These are phyloP conservation scores for Sebastes jordani DNA, from an alignment of 2,797 vertebrate species.

Conservation along the genomic window DNA sequence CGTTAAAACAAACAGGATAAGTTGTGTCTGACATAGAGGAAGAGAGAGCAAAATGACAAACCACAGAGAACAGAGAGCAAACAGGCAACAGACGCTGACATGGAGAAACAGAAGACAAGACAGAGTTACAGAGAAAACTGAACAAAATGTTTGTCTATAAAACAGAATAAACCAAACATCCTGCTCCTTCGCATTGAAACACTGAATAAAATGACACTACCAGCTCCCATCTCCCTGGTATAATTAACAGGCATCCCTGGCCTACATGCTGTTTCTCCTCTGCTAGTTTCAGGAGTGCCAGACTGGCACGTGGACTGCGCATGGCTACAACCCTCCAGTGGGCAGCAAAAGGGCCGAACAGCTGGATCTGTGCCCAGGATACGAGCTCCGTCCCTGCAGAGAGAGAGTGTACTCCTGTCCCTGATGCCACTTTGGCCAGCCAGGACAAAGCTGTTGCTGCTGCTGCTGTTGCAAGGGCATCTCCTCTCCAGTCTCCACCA, in stretches of 20 bases:
- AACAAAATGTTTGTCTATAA: not conserved
- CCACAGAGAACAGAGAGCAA: slow-evolving; percentile 4
- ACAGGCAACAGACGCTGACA: slow-evolving; percentile 32
- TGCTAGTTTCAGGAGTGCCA: slow-evolving; percentile 42
- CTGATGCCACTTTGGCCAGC: slow-evolving; percentile 35
- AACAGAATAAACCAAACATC: not conserved
- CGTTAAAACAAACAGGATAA: not conserved
- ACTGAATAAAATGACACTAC: not conserved
- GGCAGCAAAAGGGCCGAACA: slow-evolving; percentile 32
- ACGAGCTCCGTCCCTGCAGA: slow-evolving; percentile 42
- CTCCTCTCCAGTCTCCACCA: slow-evolving; percentile 30
- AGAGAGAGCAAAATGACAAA: slow-evolving; percentile 12
- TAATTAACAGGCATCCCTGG: slow-evolving; percentile 32
- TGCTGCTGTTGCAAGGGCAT: slow-evolving; percentile 53
- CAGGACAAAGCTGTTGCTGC: not conserved
- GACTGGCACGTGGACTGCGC: slow-evolving; percentile 61
- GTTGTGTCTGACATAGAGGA: not conserved
- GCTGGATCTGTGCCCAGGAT: slow-evolving; percentile 63
- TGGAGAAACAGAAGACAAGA: not conserved
- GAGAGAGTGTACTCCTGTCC: slow-evolving; percentile 23
- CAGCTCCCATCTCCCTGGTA: not conserved
- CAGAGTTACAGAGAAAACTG: not conserved
- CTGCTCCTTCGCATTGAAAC: not conserved
- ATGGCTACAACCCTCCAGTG: slow-evolving; percentile 42
- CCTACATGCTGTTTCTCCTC: slow-evolving; percentile 29